Conservation (phyloP, 2,888 invertebrate genomes). For the Sinohyriopsis cumingii region DNA sequence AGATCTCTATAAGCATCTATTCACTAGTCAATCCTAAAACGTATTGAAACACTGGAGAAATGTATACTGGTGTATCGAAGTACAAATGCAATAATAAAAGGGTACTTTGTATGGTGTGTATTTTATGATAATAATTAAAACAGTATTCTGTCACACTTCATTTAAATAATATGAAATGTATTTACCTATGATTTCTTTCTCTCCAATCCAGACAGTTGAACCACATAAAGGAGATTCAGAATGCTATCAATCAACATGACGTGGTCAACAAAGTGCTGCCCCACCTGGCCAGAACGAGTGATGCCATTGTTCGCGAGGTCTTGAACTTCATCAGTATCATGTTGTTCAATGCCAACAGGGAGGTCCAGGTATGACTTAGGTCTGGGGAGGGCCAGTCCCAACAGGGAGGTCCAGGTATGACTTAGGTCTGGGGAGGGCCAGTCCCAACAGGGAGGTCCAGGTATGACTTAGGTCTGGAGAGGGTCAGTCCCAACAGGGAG, state of each 20-base stretch:
- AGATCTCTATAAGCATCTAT: too few relatives aligned
- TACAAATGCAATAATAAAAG: too few relatives aligned
- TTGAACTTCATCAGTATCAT: constrained; percentile 67
- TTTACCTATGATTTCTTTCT: neutral
- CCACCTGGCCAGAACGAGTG: constrained; percentile 66
- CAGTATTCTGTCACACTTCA: neutral
- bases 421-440: constrained; percentile 39
- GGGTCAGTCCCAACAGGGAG: constrained; percentile 68
- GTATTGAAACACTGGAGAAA: too few relatives aligned
- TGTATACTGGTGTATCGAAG: too few relatives aligned
- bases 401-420: constrained; percentile 67
- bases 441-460: constrained; percentile 69
- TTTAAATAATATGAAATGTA: neutral
- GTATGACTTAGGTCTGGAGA: constrained; percentile 30
- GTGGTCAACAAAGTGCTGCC: constrained; percentile 67
- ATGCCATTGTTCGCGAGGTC: constrained; percentile 66
- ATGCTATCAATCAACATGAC: constrained; percentile 60
- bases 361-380: constrained; percentile 61
- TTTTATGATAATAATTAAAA: neutral
- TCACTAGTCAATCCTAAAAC: too few relatives aligned
- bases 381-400: constrained; percentile 61
- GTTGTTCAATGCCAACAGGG: constrained; percentile 70
- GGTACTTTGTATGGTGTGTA: too few relatives aligned
- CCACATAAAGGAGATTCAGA: constrained; percentile 65
- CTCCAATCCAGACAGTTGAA: constrained; percentile 56